Evolutionary conservation across 2,113 vertebrate genomes (phyloP), one percentile per base, ranked within the genome.

Genomic region (Cygnus buccinator): DNA sequence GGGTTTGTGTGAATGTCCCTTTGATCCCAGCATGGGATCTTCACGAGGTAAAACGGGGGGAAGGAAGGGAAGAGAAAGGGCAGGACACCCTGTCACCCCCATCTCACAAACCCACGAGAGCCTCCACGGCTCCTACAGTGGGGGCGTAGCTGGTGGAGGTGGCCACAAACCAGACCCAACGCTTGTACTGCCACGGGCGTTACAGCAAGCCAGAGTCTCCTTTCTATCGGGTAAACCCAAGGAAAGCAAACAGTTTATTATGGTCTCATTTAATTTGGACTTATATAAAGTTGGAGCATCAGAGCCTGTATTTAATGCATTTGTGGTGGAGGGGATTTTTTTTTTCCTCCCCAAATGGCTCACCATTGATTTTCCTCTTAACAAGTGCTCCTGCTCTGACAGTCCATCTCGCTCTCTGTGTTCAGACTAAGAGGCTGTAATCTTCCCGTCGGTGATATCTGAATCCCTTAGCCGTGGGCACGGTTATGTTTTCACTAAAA

Each of bases 231-330:
- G 44, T 50, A 94, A 94, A 94, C 81, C 83, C 90, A 73, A 95
- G 71, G 74, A 90, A 96, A 93, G 76, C n/a, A 93, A 96, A 96
- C 95, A 92, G 77, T 92, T 84, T 84, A 95, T 97, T 96, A 96
- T 84, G 92, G 96, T 94, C 41, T 20, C 10, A 0, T 95, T 95
- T 95, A 94, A 96, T 96, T 92, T 94, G 89, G 28, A 84, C 9
- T 92, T 93, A 73, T 50, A 92, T 28, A 73, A 79, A 78, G 23
- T 5, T 76, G 83, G 58, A 93, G 89, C 54, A 31, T 54, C 61
- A 89, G 46, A 96, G 86, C 54, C 86, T 89, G 58, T 94, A 76
- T 93, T 96, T 97, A 94, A 96, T 96, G 92, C 11, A 1, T 85
- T 94, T 93, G 90, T 82, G 90, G 92, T 68, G 58, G 65, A 25